These are phyloP conservation scores for Halictus rubicundus DNA, from an alignment of 1,140 invertebrate species.

Conservation along the genomic window DNA sequence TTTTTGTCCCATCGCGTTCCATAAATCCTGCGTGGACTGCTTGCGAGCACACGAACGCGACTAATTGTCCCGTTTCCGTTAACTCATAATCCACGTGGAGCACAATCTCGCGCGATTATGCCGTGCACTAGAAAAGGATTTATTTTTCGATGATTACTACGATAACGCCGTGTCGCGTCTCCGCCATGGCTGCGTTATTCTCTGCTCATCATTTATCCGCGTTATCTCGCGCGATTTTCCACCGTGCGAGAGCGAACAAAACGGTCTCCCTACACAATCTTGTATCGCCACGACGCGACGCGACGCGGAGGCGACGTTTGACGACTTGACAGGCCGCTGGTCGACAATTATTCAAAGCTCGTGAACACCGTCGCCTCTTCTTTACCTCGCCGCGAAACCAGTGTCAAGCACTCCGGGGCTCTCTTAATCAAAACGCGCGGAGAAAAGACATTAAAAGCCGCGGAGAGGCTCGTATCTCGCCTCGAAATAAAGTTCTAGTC, in stretches of 20 bases:
- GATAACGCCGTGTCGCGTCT: background rate
- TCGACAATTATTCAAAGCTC: conserved; percentile 78
- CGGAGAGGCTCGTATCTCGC: conserved; percentile 70
- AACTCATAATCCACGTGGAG: background rate
- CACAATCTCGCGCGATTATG: background rate
- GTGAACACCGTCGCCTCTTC: conserved; percentile 58
- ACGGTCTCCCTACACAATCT: conserved; percentile 61
- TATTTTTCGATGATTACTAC: background rate
- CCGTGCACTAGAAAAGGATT: background rate
- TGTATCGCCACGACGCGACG: conserved; percentile 26
- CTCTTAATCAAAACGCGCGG: conserved; percentile 77
- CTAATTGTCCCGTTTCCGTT: background rate
- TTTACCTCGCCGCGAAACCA: conserved; percentile 21
- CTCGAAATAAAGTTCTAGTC: conserved; percentile 76
- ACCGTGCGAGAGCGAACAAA: background rate
- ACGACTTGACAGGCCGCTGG: conserved; percentile 67
- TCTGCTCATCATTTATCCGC: conserved; percentile 6
- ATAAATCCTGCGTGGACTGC: too few species aligned
- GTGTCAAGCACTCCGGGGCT: conserved; percentile 40
- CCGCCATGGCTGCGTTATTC: background rate
- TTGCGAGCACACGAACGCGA: too few species aligned
- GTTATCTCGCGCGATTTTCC: background rate
- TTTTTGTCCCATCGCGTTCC: too few species aligned
- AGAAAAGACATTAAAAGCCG: conserved; percentile 79
- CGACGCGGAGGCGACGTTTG: conserved; percentile 67